A percentile compares a stretch with the other conserved stretches of the same genome.
Conservation (phyloP, 2,797 vertebrate species). For the Mionectes olivaceus region DNA sequence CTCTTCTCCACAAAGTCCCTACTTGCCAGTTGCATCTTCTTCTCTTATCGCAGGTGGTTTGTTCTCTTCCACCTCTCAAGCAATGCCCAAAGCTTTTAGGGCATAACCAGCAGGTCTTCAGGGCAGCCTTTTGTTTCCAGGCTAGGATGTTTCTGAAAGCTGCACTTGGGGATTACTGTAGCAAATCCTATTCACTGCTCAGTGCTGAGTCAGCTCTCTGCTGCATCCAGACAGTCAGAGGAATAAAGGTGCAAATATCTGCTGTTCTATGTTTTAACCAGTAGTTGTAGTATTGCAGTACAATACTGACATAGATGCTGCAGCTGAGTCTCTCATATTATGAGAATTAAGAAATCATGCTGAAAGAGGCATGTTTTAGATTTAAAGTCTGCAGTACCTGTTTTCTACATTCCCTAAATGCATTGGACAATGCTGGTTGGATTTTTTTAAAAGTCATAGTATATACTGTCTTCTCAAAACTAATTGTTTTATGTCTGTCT, state of each 20-base stretch:
- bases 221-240: neutral
- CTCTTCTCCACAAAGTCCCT: neutral
- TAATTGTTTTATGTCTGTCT: constrained; percentile 55
- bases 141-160: neutral
- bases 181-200: neutral
- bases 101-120: neutral
- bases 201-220: neutral
- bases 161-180: neutral
- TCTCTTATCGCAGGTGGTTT: neutral
- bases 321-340: neutral
- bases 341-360: neutral
- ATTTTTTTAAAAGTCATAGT: neutral
- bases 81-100: neutral
- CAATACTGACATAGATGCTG: neutral
- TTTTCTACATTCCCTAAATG: neutral
- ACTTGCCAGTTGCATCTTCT: neutral
- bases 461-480: constrained; percentile 12
- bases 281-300: neutral
- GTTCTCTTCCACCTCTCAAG: neutral
- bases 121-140: neutral
- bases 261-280: neutral
- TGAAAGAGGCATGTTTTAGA: neutral
- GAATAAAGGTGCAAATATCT: neutral
- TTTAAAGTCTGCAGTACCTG: neutral
- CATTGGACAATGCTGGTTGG: neutral